Percentiles rank a stretch among this genome's conserved stretches.
Evolutionary conservation across 1,140 invertebrate genomes (phyloP).

Genomic region (Scaptomyza montana): DNA sequence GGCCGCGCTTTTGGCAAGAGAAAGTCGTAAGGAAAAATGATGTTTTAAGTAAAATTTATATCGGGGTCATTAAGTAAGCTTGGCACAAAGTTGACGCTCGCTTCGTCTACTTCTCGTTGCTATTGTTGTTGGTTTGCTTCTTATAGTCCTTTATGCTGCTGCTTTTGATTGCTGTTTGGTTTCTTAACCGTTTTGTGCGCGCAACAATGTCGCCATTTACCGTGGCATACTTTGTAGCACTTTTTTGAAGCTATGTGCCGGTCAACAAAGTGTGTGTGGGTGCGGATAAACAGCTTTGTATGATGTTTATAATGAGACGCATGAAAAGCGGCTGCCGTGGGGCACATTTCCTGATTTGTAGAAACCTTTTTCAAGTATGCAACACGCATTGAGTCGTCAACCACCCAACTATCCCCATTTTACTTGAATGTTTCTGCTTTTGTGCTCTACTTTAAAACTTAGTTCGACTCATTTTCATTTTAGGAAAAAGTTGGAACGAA

Average conservation of each 20-base stretch:
- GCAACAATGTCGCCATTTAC: conserved; percentile 78
- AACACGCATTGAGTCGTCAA: too few species aligned
- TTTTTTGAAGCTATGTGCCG: conserved; percentile 58
- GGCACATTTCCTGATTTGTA: conserved; percentile 32
- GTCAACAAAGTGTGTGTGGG: background rate
- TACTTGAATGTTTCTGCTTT: background rate
- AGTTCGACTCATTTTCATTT: background rate
- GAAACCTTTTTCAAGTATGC: too few species aligned
- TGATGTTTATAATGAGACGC: conserved; percentile 75
- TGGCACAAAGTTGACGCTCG: conserved; percentile 77
- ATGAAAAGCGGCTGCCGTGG: conserved; percentile 58
- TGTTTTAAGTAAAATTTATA: conserved; percentile 82
- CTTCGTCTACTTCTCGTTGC: conserved; percentile 11
- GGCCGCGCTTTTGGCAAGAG: conserved; percentile 49
- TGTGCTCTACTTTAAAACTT: background rate
- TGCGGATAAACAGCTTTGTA: conserved; percentile 28
- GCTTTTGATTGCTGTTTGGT: background rate
- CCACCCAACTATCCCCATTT: too few species aligned
- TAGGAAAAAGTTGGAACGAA: background rate
- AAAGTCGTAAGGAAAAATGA: conserved; percentile 81
- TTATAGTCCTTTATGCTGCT: conserved; percentile 9
- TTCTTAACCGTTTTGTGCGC: conserved; percentile 18
- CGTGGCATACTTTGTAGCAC: conserved; percentile 74
- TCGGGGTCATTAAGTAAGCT: conserved; percentile 81
- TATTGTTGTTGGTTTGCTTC: conserved; percentile 4